Evolutionary conservation across 2,797 vertebrate genomes (phyloP), one percentile per base, ranked within the genome.

Genomic region (Gambusia yucatana): DNA sequence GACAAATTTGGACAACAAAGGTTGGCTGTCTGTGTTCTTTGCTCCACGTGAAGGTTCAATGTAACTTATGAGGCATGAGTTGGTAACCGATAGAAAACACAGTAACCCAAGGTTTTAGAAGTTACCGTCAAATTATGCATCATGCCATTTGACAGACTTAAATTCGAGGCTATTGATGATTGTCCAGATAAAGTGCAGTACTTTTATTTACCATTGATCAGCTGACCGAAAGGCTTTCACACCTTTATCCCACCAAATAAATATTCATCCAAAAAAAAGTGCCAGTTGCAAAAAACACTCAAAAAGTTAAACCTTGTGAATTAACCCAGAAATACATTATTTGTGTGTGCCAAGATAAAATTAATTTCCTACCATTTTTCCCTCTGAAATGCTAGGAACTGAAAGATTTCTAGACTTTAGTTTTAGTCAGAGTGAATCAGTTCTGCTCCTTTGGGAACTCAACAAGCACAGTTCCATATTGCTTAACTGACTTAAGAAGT

Each of bases 401-500:
- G 5, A 41, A 67, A 41, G 36, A 11, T 11, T 67, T 67, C 33
- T 22, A 39, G 61, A 9, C 16, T 65, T 14, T 36, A 11, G 11
- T 78, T 61, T 72, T 78, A 17, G 46, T 78, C 30, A 20, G 8
- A 36, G 10, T 77, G 72, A 77, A 77, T 48, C 43, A 61, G 63
- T 46, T 70, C 10, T 17, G 79, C 55, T 73, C 61, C 11, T 52
- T 73, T 61, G 16, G 73, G 41, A 75, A 52, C 6, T n/a, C 11
- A 5, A 55, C 1, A 71, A 22, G 41, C 20, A 36, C 1, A 63
- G 70, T 70, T 28, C 1, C 73, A n/a, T 65, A 30, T 36, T 59
- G 72, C 47, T 85, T 20, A 25, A 71, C 52, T 73, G 39, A 3
- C 70, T 82, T 73, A 63, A 75, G 81, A 75, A 46, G 65, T 67